Evolutionary conservation across 1,140 invertebrate genomes (phyloP).

Genomic region (Globodera ellingtonae): DNA sequence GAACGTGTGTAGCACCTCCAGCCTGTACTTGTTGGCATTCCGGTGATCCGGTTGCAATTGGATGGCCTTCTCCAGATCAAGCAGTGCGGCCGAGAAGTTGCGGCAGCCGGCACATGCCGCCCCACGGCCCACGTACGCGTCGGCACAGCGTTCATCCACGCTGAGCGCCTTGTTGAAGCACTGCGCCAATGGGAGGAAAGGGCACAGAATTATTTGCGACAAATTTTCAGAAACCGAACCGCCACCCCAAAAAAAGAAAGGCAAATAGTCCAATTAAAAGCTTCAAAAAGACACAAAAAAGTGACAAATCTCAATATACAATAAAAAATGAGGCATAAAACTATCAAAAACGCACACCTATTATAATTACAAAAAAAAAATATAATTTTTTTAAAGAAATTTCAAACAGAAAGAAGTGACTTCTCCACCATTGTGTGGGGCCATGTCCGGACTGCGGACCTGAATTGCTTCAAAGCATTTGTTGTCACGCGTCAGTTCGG

Average conservation of each 20-base stretch:
- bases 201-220: neutral
- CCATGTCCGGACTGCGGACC: neutral
- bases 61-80: conserved; percentile 40
- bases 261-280: no score
- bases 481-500: conserved; percentile 38
- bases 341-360: no score
- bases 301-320: no score
- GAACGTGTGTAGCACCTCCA: conserved; percentile 36
- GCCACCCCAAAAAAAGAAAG: no score
- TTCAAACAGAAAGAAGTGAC: no score
- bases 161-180: conserved; percentile 39
- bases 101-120: conserved; percentile 37
- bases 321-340: no score
- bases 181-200: neutral
- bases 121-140: conserved; percentile 41
- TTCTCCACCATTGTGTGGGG: neutral
- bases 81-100: conserved; percentile 36
- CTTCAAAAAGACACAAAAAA: no score
- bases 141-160: conserved; percentile 35
- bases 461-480: conserved; percentile 45
- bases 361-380: no score
- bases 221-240: neutral
- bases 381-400: no score
- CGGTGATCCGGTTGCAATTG: conserved; percentile 35
- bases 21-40: conserved; percentile 33